Conservation (phyloP, 1,140 invertebrate species). For the Temnothorax nylanderi region DNA sequence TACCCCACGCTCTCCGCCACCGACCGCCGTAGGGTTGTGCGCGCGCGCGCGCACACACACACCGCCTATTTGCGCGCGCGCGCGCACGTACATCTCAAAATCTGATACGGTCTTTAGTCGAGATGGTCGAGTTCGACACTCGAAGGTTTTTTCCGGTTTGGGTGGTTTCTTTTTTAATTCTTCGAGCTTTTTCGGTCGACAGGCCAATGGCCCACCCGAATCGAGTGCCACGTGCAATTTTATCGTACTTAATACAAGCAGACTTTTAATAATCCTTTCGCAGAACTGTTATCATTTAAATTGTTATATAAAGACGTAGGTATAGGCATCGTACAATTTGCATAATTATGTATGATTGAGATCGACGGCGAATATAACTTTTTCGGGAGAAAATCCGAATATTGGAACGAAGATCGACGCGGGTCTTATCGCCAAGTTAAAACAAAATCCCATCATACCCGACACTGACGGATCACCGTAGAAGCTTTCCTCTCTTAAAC, state of each 20-base stretch:
- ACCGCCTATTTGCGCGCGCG: background rate
- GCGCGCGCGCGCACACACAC: background rate
- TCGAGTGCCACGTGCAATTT: background rate
- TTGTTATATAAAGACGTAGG: background rate
- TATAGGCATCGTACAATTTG: background rate
- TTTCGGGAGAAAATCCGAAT: background rate
- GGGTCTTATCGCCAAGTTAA: background rate
- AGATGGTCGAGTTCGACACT: background rate
- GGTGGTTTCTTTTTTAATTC: background rate
- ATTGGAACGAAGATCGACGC: background rate
- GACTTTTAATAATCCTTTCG: background rate
- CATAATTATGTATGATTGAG: background rate
- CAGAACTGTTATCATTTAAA: background rate
- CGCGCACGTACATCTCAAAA: background rate
- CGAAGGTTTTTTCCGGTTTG: background rate
- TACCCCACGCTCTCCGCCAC: background rate
- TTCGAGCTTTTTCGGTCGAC: background rate
- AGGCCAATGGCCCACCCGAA: background rate
- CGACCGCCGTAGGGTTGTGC: constrained; percentile 11
- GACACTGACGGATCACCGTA: constrained; percentile 17
- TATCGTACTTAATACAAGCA: background rate
- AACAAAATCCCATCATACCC: background rate
- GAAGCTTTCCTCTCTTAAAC: background rate
- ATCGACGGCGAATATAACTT: background rate
- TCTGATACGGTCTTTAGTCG: constrained; percentile 20